A percentile compares a stretch with the other conserved stretches of the same genome.
Evolutionary conservation across 2,888 invertebrate species (phyloP).

Genomic region (Charanyca ferruginea): DNA sequence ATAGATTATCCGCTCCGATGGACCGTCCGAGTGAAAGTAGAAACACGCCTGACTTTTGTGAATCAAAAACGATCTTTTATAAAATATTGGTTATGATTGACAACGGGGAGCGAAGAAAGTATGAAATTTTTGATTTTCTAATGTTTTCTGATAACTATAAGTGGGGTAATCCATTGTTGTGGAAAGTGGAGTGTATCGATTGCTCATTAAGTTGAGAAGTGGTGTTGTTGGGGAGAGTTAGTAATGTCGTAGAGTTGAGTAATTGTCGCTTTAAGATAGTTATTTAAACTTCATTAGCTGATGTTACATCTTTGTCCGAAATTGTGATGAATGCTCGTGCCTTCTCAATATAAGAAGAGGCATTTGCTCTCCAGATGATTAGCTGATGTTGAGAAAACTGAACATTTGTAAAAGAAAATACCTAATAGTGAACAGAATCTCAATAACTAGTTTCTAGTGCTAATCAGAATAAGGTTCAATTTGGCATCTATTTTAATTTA

Average conservation of each 20-base stretch:
- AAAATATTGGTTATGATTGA: conserved; percentile 59
- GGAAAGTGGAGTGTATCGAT: conserved; percentile 36
- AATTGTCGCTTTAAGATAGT: background rate
- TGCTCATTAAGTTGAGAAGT: conserved; percentile 20
- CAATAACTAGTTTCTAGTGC: too few species aligned
- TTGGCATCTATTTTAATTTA: too few species aligned
- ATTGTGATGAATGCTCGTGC: too few species aligned
- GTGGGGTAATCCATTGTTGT: conserved; percentile 38
- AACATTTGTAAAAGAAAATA: too few species aligned
- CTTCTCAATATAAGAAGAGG: too few species aligned
- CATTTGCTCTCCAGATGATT: too few species aligned
- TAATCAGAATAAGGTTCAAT: too few species aligned
- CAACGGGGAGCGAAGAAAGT: conserved; percentile 51
- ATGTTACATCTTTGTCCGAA: too few species aligned
- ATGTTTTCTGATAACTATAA: conserved; percentile 31
- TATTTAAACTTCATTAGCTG: background rate
- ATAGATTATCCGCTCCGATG: conserved; percentile 75
- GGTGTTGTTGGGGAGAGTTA: background rate
- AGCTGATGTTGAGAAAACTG: too few species aligned
- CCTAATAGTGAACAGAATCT: too few species aligned
- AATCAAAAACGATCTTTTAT: conserved; percentile 56
- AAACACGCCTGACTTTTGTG: conserved; percentile 54
- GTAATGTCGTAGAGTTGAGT: background rate
- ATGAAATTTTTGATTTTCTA: conserved; percentile 48
- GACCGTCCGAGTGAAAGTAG: conserved; percentile 73